Percentiles rank a stretch among this genome's conserved stretches.
These are phyloP conservation scores for Ostrea edulis DNA, from an alignment of 1,140 invertebrate genomes.

Conservation along the genomic window DNA sequence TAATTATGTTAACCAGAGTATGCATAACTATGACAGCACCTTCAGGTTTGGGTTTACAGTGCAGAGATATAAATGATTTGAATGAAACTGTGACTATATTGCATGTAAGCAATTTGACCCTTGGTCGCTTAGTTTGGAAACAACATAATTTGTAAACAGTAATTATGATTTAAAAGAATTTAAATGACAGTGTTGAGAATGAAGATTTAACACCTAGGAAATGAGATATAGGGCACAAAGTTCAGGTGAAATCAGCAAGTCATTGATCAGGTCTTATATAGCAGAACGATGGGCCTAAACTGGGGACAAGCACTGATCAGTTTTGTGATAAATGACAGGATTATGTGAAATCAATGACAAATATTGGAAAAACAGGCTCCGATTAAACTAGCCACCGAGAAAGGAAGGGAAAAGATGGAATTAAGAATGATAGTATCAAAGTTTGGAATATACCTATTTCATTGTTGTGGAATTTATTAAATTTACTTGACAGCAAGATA, in stretches of 20 bases:
- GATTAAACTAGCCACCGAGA: neutral
- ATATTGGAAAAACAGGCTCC: slow-evolving; percentile 13
- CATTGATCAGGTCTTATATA: neutral
- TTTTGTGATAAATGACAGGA: slow-evolving; percentile 19
- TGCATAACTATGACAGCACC: too few species aligned
- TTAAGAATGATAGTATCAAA: neutral
- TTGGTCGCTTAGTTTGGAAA: neutral
- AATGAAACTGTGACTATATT: neutral
- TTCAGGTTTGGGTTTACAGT: too few species aligned
- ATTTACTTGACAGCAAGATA: neutral
- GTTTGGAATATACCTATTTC: neutral
- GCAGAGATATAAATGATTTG: too few species aligned
- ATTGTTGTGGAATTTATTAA: neutral
- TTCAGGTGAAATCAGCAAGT: neutral
- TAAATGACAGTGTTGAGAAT: neutral
- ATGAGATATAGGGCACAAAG: neutral
- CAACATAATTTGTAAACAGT: neutral
- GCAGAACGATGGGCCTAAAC: slow-evolving; percentile 1
- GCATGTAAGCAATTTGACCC: neutral
- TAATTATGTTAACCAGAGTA: too few species aligned
- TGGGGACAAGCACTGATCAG: neutral
- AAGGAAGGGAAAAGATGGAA: neutral
- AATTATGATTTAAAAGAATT: neutral
- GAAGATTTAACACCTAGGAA: neutral
- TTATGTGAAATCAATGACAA: slow-evolving; percentile 9